Percentiles rank a stretch among this genome's conserved stretches.
phyloP scores from a whole-genome alignment of 2,797 vertebrate species.

The Heteromormyrus szaboi region DNA sequence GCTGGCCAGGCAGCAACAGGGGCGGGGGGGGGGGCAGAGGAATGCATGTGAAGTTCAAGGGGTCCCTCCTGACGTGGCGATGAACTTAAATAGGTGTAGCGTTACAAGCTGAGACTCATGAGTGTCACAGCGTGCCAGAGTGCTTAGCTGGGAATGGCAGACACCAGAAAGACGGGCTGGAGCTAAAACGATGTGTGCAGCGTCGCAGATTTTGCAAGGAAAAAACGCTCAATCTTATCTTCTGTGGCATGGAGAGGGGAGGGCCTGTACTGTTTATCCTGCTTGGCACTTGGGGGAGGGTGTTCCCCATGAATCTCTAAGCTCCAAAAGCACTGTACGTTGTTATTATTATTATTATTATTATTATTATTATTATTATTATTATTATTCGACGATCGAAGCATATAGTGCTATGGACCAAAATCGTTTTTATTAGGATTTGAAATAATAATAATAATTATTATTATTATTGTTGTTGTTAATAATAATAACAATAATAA shows the following conservation, averaged over 20 bases:
- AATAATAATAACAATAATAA: background rate
- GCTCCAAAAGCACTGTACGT: background rate
- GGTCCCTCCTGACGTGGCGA: conserved; percentile 68
- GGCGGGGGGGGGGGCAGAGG: conserved; percentile 42
- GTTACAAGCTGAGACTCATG: conserved; percentile 72
- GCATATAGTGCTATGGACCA: background rate
- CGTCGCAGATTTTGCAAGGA: no score
- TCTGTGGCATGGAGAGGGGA: background rate
- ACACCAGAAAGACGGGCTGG: background rate
- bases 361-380: background rate
- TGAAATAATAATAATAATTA: background rate
- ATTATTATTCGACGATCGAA: background rate
- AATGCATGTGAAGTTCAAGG: background rate
- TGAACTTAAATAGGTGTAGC: conserved; percentile 70
- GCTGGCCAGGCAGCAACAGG: conserved; percentile 43
- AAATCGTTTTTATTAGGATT: background rate
- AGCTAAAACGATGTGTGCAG: conserved; percentile 28
- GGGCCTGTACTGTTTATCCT: background rate
- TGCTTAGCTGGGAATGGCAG: background rate
- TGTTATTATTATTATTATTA: background rate
- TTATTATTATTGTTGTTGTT: background rate
- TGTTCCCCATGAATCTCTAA: background rate
- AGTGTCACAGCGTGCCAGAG: conserved; percentile 23
- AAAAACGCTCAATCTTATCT: background rate
- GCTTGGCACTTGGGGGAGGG: background rate